Percentiles rank a stretch among this genome's conserved stretches.
Conservation (phyloP, 1,140 invertebrate species). For the Drosophila cardini region DNA sequence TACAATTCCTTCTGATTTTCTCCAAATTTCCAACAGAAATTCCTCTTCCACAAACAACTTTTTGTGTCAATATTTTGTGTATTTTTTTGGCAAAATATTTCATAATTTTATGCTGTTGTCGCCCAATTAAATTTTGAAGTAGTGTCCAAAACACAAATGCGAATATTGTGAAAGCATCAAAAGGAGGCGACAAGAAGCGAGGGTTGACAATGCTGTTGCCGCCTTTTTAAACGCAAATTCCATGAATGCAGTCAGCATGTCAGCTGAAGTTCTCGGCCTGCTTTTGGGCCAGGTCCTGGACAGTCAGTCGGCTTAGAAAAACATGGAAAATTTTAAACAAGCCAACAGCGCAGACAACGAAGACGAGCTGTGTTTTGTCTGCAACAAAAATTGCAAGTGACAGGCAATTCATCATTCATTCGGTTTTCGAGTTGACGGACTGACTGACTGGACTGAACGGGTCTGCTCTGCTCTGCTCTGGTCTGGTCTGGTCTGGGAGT, state of each 20-base stretch:
- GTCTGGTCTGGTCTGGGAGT: neutral
- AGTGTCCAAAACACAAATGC: constrained; percentile 49
- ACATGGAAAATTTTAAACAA: constrained; percentile 78
- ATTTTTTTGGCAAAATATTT: constrained; percentile 50
- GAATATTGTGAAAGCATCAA: constrained; percentile 22
- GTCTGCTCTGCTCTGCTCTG: neutral
- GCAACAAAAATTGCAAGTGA: constrained; percentile 82
- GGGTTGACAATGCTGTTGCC: constrained; percentile 71
- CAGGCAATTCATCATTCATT: constrained; percentile 83
- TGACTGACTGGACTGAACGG: neutral
- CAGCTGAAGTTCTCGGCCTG: constrained; percentile 36
- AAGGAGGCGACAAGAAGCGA: constrained; percentile 50
- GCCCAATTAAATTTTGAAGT: constrained; percentile 73
- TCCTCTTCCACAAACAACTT: constrained; percentile 20
- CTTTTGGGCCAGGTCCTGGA: constrained; percentile 20
- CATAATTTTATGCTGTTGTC: constrained; percentile 64
- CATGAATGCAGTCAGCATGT: constrained; percentile 75
- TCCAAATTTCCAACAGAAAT: constrained; percentile 1
- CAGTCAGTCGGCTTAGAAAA: constrained; percentile 60
- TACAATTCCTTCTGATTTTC: constrained; percentile 26
- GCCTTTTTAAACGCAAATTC: constrained; percentile 77
- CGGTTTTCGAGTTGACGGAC: constrained; percentile 62
- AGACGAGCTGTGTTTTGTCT: constrained; percentile 67
- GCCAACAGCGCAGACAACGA: constrained; percentile 55
- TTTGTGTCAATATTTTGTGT: constrained; percentile 25